Evolutionary conservation across 2,888 invertebrate species (phyloP).

Genomic region (Leucania comma): DNA sequence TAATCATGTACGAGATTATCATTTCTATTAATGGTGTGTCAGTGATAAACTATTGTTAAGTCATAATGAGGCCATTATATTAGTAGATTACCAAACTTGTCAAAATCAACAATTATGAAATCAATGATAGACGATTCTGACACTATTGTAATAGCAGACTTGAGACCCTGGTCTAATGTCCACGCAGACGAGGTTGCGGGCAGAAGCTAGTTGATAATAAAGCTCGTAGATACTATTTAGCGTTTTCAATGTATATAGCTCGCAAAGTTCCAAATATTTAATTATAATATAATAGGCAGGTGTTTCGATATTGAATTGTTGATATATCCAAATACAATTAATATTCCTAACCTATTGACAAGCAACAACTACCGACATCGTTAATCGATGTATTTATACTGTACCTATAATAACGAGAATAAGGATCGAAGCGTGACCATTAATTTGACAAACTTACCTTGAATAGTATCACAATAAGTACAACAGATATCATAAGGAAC

Average conservation of each 20-base stretch:
- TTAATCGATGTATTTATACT: background rate
- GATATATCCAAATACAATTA: background rate
- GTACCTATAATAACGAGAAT: constrained; percentile 1
- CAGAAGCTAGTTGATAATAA: background rate
- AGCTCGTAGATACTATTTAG: background rate
- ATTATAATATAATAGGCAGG: background rate
- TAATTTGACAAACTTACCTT: constrained; percentile 84
- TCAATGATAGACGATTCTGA: too few relatives aligned
- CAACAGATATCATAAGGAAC: constrained; percentile 92
- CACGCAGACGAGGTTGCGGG: background rate
- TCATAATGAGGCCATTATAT: too few relatives aligned
- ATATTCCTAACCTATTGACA: background rate
- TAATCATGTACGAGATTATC: too few relatives aligned
- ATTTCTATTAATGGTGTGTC: too few relatives aligned
- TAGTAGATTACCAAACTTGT: too few relatives aligned
- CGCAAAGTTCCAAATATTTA: background rate
- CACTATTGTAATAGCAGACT: too few relatives aligned
- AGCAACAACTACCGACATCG: background rate
- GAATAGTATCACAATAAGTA: constrained; percentile 91
- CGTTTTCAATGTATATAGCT: background rate
- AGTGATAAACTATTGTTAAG: too few relatives aligned
- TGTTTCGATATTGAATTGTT: background rate
- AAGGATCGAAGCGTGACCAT: background rate
- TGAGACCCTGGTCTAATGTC: too few relatives aligned
- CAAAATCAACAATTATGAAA: too few relatives aligned